Base-by-base conservation (phyloP, 2,888 invertebrate genomes). In the Cataglyphis livida region DNA sequence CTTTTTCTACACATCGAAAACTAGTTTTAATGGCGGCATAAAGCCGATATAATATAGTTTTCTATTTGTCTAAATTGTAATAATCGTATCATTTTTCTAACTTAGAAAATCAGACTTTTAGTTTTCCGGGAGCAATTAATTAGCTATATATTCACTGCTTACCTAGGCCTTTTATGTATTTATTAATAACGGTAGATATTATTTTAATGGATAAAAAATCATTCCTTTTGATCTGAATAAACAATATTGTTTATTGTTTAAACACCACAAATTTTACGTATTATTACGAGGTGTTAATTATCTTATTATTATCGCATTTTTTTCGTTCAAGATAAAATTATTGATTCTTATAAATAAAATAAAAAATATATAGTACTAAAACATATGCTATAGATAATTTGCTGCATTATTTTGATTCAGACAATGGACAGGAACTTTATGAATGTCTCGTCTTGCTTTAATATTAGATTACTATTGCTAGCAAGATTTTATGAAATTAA, bases 71-170 rank as follows among this genome's bases (percentile, higher is more conserved):
- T 78, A 70, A 54, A 65, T 62, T 48, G n/a, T 78, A 82, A 62
- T 73, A 88, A 38, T 64, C 64, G 35, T 51, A 54, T 28, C 35
- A 57, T n/a, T 66, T 65, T 48, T 1, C 70, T 86, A 89, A 85
- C 66, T 85, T 90, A 90, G 54, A 85, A 89, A 89, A 89, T 90
- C 90, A 90, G 89, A 90, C 90, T 90, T 90, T 83, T 91, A 86
- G 87, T 87, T 92, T 85, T 61, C 71, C 12, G 28, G 73, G 79
- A 79, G 66, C 83, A 62, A 38, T 41, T 35, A 57, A n/a, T 18
- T 18, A n/a, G n/a, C 9, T 48, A 18, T 48, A 48, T 48, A 10
- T 28, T 76, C 15, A 57, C 68, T 68, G 62, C 75, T 82, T 75
- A 61, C 57, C 68, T 86, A 88, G 89, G 89, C 88, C 85, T 68